A percentile compares a stretch with the other conserved stretches of the same genome.
Evolutionary conservation across 2,888 invertebrate species (phyloP).

Genomic region (Campoplex capitator): DNA sequence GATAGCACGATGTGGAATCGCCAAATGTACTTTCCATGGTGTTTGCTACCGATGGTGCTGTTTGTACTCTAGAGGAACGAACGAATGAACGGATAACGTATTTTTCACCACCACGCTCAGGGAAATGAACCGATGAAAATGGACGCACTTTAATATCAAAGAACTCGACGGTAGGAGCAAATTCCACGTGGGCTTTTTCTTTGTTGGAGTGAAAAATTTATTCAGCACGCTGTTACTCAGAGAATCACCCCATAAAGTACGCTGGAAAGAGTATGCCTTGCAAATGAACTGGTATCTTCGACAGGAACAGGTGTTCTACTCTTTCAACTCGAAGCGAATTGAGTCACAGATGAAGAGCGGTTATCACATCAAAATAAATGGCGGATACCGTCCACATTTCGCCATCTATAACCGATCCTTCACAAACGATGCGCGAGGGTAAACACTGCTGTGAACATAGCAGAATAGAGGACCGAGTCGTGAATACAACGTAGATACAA

Average conservation of each 20-base stretch:
- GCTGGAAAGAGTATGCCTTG: not conserved
- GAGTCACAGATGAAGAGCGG: not conserved
- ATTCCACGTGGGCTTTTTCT: not conserved
- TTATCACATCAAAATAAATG: constrained; percentile 23
- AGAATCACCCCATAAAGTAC: not conserved
- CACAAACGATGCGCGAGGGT: constrained; percentile 49
- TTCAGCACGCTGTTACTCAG: not conserved
- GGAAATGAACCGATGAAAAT: constrained; percentile 74
- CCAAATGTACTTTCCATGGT: constrained; percentile 59
- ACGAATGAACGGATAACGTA: constrained; percentile 2
- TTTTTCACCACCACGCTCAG: constrained; percentile 51
- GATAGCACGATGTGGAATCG: constrained; percentile 42
- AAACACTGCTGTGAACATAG: constrained; percentile 57
- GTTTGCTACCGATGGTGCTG: constrained; percentile 69
- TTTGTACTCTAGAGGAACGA: constrained; percentile 17
- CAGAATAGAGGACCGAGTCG: constrained; percentile 27
- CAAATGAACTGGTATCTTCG: not conserved
- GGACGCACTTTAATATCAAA: constrained; percentile 62
- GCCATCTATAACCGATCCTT: constrained; percentile 26
- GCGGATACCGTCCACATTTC: constrained; percentile 43
- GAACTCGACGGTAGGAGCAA: constrained; percentile 19
- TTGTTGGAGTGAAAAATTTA: not conserved
- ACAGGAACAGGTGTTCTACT: not conserved
- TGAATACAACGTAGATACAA: constrained; percentile 47
- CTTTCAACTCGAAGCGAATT: not conserved